Percentiles rank a stretch among this genome's conserved stretches.
Evolutionary conservation across 2,797 vertebrate genomes (phyloP).

Genomic region (Paramormyrops hopkinsi): DNA sequence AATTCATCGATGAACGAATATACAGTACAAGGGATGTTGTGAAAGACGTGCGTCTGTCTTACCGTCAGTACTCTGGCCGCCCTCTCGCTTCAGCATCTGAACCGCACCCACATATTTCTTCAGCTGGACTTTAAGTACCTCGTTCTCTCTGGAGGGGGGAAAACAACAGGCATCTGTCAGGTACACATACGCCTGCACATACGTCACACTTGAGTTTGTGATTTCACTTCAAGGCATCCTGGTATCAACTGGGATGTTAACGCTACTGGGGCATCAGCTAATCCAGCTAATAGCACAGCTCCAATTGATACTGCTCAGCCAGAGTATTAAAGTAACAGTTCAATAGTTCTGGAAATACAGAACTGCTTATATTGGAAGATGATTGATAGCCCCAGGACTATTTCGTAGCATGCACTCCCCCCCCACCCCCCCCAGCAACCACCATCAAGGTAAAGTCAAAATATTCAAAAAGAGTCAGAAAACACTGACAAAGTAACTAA

Average conservation of each 20-base stretch:
- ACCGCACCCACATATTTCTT: slow-evolving; percentile 99
- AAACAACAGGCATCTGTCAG: background rate
- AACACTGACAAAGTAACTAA: background rate
- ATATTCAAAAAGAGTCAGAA: background rate
- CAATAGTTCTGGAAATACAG: background rate
- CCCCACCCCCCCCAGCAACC: background rate
- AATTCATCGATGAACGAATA: background rate
- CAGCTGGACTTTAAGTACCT: slow-evolving; percentile 95
- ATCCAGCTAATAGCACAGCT: background rate
- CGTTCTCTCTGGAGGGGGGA: slow-evolving; percentile 78
- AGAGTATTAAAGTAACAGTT: background rate
- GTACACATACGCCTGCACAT: background rate
- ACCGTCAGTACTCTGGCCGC: slow-evolving; percentile 79
- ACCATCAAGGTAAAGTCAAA: background rate
- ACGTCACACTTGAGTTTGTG: background rate
- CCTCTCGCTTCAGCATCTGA: slow-evolving; percentile 97
- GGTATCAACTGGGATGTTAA: background rate
- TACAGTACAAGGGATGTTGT: background rate
- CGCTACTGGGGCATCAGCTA: background rate
- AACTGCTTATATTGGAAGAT: background rate
- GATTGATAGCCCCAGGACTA: background rate
- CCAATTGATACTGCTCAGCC: background rate
- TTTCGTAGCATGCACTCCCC: background rate
- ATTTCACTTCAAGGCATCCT: background rate
- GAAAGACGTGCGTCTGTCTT: slow-evolving; percentile 39